Evolutionary conservation across 2,797 vertebrate species (phyloP), one percentile per base, ranked within the genome.

Genomic region (Rhyacichthys aspro): DNA sequence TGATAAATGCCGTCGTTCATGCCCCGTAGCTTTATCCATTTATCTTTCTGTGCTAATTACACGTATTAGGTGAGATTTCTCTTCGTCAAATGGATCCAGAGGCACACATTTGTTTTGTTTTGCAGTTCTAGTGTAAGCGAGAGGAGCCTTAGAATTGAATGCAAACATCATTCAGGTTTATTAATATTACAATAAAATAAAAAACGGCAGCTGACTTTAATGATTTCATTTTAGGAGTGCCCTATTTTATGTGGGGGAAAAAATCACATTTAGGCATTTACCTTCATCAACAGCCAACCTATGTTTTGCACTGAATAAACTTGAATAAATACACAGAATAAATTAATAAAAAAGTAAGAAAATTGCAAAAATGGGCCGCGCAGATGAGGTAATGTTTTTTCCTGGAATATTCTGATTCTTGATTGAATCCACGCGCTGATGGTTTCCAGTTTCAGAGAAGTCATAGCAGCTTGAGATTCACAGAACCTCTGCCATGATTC

Each of bases 1-100:
- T 78, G 84, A 88, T 82, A 47, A 81, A 88, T 82, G 72, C 55
- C 55, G 47, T 55, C 44, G 62, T 39, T 55, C 36, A 14, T 56
- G 64, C 60, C 59, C 41, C 43, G 4, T n/a, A 44, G 64, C 66
- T 49, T 45, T 42, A 60, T 68, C 74, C 75, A 82, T 88, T 84
- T 52, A 67, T 86, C 77, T 75, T 78, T 79, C 46, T 71, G 71
- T 75, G 56, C 47, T 71, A 73, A 80, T 71, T 44, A 56, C 16
- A 65, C 19, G 33, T 56, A 60, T 59, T 61, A 61, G 17, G 34
- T 47, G 32, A 6, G 7, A 18, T 10, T 55, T 32, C 64, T 66
- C 67, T 76, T 54, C 23, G 64, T 81, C 70, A 77, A 43, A 62
- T 28, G n/a, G 57, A 70, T 14, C 39, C 11, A 18, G 43, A 57